Base-by-base conservation (phyloP, 2,888 invertebrate species). In the Phyllotreta striolata region DNA sequence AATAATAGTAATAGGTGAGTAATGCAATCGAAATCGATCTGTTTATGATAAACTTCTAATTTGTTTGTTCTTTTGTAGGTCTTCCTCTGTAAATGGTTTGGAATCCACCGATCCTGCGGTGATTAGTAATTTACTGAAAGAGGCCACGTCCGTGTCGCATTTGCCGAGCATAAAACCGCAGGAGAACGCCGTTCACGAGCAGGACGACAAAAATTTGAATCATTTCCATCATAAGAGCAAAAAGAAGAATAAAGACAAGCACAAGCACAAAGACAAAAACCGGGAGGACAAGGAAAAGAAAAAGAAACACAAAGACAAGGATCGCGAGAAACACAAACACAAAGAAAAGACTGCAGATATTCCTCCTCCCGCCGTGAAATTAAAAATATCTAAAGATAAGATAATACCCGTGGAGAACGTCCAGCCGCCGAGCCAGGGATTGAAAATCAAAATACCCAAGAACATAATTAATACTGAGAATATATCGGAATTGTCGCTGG, bases 391-490 rank as follows among this genome's bases (percentile, higher is more conserved):
- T 38, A 76, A 73, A 62, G 76, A 76, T 62, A 76, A 75, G 55
- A 72, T 74, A 49, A 46, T 70, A 24, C 63, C 67, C 7, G 74
- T 73, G 10, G 60, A 63, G 9, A 47, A 63, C 6, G 51, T 35
- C 10, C 44, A 38, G 58, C 37, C 61, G 51, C 56, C 57, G 0
- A 83, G 84, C 0, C 75, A 80, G 0, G 89, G 89, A 0, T 77
- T 93, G 51, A 93, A 93, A 79, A 91, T 93, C 54, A 93, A 92
- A 80, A 93, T 93, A 56, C 89, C 91, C 0, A 92, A 91, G 76
- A 91, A 92, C 68, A 83, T 89, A 55, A 80, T 92, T 44, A 88
- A 89, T 71, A 84, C 84, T 54, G 87, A 82, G 68, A 55, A 78
- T 63, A 75, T 80, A 61, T 69, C 83, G 80, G 69, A 85, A 55